Evolutionary conservation across 2,797 vertebrate genomes (phyloP).

Genomic region (Micrastur ruficollis): DNA sequence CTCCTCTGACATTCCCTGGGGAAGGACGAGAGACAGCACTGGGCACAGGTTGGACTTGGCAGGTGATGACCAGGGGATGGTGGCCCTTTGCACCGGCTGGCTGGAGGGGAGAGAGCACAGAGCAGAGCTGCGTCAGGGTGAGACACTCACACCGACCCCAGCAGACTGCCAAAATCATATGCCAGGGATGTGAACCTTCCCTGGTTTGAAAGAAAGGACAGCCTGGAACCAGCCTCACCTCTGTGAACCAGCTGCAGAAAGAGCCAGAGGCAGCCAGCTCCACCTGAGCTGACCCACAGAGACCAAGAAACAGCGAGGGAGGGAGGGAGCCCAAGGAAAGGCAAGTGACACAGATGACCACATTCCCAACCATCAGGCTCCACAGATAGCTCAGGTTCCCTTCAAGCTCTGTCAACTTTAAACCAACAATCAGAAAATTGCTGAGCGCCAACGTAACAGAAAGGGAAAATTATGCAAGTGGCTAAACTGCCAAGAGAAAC

Average conservation of each 20-base stretch:
- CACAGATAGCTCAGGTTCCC: background rate
- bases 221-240: background rate
- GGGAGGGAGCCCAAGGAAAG: background rate
- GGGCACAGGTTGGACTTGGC: background rate
- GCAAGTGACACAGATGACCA: background rate
- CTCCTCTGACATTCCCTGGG: background rate
- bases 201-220: background rate
- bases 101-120: background rate
- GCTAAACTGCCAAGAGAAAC: background rate
- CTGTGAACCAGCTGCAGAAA: background rate
- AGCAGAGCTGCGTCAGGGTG: background rate
- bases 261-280: background rate
- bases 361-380: background rate
- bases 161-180: background rate
- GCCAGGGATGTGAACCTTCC: background rate
- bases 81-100: background rate
- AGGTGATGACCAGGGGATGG: background rate
- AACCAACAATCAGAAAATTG: background rate
- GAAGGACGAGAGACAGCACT: background rate
- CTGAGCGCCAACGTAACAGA: background rate
- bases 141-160: background rate
- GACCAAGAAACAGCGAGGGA: background rate
- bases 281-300: background rate
- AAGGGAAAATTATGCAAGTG: background rate
- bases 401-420: background rate